A percentile compares a stretch with the other conserved stretches of the same genome.
phyloP scores from a whole-genome alignment of 2,888 invertebrate genomes.

The Agonopterix subpropinquella region DNA sequence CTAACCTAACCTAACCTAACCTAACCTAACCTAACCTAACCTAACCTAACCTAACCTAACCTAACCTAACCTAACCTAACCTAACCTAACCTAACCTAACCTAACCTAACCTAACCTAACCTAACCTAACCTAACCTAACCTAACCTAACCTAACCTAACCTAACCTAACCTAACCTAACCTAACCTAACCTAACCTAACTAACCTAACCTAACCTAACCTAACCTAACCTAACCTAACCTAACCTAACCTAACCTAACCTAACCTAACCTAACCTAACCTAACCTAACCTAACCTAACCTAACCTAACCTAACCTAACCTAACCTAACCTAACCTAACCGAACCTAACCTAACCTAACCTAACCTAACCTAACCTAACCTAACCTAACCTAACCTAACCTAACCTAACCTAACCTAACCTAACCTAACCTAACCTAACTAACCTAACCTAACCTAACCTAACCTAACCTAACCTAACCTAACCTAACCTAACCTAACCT shows the following conservation, averaged over 20 bases:
- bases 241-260: conserved; percentile 7
- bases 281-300: conserved; percentile 7
- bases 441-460: conserved; percentile 1
- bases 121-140: conserved; percentile 6
- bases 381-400: conserved; percentile 1
- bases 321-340: conserved; percentile 3
- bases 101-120: conserved; percentile 8
- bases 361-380: conserved; percentile 3
- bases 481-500: conserved; percentile 2
- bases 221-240: conserved; percentile 7
- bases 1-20: conserved; percentile 3
- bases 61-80: conserved; percentile 8
- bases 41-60: conserved; percentile 5
- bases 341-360: not conserved
- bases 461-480: conserved; percentile 1
- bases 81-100: conserved; percentile 7
- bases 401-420: conserved; percentile 2
- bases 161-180: conserved; percentile 8
- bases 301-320: conserved; percentile 9
- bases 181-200: conserved; percentile 7
- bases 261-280: conserved; percentile 6
- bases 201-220: conserved; percentile 8
- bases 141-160: conserved; percentile 7
- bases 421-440: not conserved
- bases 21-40: conserved; percentile 7